Conservation (phyloP, 2,113 vertebrate genomes). For the Oryzias curvinotus region DNA sequence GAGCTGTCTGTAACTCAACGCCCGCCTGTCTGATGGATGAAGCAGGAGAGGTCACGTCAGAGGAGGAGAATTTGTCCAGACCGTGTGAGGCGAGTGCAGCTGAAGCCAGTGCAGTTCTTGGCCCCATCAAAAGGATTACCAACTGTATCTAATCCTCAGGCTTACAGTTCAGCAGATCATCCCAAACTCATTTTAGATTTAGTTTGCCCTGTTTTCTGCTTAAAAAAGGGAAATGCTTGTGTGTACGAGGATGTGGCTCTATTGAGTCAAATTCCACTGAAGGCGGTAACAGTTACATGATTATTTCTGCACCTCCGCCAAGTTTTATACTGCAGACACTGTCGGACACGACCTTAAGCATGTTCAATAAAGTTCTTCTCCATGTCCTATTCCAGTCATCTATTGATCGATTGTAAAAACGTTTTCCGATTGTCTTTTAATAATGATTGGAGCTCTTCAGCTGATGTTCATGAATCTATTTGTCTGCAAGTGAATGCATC, state of each 20-base stretch:
- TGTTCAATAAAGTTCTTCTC: constrained; percentile 31
- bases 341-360: constrained; percentile 49
- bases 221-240: constrained; percentile 11
- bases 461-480: no score
- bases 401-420: no score
- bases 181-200: constrained; percentile 15
- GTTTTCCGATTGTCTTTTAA: no score
- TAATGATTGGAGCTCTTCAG: no score
- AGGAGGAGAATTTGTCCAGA: constrained; percentile 34
- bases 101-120: constrained; percentile 30
- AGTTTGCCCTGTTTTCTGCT: neutral
- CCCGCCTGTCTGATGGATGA: constrained; percentile 8
- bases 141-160: constrained; percentile 32
- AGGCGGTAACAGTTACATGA: neutral
- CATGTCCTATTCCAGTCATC: constrained; percentile 15
- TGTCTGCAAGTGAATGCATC: no score
- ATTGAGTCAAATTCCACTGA: constrained; percentile 6
- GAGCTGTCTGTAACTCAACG: constrained; percentile 6
- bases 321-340: neutral
- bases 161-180: constrained; percentile 44
- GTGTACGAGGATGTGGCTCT: constrained; percentile 11
- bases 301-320: neutral
- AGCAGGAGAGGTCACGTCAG: constrained; percentile 24
- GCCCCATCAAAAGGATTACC: constrained; percentile 36
- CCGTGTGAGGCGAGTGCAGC: constrained; percentile 11